These are phyloP conservation scores for Sebastes iracundus DNA, from an alignment of 2,797 vertebrate genomes.

Conservation along the genomic window DNA sequence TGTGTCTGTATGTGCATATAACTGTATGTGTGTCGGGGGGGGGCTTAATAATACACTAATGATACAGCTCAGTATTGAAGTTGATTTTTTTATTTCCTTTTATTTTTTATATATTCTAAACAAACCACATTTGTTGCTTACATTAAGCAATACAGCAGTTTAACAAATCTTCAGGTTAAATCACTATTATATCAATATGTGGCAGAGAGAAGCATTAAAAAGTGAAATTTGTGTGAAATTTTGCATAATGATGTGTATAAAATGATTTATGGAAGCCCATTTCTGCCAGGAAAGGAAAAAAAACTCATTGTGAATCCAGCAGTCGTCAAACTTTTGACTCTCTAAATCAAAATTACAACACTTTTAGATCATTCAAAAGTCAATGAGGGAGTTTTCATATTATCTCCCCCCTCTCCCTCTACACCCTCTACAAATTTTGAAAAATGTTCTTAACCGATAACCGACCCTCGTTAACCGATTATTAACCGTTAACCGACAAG, in stretches of 20 bases:
- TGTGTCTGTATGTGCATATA: background rate
- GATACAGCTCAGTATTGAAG: background rate
- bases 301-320: background rate
- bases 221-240: background rate
- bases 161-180: background rate
- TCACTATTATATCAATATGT: background rate
- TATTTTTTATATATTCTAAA: background rate
- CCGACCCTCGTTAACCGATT: no score
- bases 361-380: background rate
- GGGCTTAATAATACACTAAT: background rate
- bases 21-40: background rate
- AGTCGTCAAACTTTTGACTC: no score
- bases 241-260: background rate
- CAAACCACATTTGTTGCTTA: background rate
- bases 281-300: background rate
- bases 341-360: no score
- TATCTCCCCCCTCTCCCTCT: no score
- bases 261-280: background rate
- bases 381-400: background rate
- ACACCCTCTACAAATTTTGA: no score
- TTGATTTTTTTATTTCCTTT: background rate
- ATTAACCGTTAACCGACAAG: no score
- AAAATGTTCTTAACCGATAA: no score
- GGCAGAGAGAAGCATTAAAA: background rate
- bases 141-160: background rate